Conservation (phyloP, 1,140 invertebrate genomes). For the Apis florea region DNA sequence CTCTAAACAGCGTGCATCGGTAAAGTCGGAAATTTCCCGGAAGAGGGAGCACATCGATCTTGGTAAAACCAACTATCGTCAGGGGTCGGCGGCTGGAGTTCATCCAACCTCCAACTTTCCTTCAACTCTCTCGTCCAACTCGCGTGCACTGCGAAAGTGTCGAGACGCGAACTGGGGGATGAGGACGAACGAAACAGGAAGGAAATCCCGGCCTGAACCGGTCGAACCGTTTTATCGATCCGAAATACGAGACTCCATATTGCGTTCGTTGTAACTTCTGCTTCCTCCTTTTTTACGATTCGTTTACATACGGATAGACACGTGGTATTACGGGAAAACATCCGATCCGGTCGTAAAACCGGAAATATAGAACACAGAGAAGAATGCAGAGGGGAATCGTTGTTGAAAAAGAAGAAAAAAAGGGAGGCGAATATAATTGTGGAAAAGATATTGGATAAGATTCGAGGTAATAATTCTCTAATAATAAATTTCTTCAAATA, state of each 20-base stretch:
- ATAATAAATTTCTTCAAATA: no score
- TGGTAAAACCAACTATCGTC: background rate
- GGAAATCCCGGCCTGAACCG: background rate
- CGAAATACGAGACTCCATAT: background rate
- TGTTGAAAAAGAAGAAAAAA: no score
- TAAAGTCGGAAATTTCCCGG: background rate
- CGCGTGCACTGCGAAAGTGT: background rate
- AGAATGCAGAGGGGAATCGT: no score
- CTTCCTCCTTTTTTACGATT: background rate
- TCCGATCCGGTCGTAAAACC: no score
- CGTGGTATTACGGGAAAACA: no score
- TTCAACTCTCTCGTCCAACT: background rate
- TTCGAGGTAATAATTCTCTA: no score
- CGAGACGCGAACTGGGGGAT: background rate
- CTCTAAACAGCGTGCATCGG: background rate
- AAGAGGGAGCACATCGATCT: background rate
- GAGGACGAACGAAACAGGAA: background rate
- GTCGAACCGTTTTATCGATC: conserved; percentile 5
- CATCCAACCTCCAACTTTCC: background rate
- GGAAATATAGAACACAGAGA: no score
- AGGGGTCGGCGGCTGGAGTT: background rate
- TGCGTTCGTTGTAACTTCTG: background rate
- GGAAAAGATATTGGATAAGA: no score
- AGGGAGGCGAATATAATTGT: no score
- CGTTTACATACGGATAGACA: no score